Percentiles rank a stretch among this genome's conserved stretches.
Conservation (phyloP, 2,113 vertebrate species). For the Nanorana parkeri region DNA sequence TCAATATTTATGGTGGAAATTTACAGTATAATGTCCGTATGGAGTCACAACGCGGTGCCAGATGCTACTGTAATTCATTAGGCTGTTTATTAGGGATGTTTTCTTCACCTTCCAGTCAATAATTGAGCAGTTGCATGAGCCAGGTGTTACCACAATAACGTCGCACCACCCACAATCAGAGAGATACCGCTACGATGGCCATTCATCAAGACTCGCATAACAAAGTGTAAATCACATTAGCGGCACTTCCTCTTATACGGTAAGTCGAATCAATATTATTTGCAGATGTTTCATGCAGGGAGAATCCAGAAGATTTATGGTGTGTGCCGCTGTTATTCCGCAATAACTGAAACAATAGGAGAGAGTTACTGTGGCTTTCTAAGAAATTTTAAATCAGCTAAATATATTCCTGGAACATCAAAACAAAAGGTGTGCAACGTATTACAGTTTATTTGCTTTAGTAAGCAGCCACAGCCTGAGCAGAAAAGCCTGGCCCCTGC, state of each 20-base stretch:
- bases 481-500: no score
- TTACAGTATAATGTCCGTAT: conserved; percentile 23
- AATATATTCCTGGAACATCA: no score
- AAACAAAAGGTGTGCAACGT: no score
- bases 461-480: no score
- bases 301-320: neutral
- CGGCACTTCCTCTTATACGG: neutral
- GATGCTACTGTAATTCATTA: conserved; percentile 25
- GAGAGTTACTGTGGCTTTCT: neutral
- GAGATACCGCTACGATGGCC: neutral
- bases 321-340: no score
- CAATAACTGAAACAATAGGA: no score
- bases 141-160: conserved; percentile 43
- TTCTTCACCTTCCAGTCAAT: conserved; percentile 36
- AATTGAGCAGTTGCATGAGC: conserved; percentile 4
- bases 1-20: conserved; percentile 38
- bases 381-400: no score
- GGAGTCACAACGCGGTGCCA: conserved; percentile 29
- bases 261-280: neutral
- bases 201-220: conserved; percentile 21
- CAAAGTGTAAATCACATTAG: conserved; percentile 11
- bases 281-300: neutral
- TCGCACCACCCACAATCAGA: neutral
- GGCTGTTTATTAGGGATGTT: conserved; percentile 17
- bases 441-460: no score